Base-by-base conservation (phyloP, 2,113 vertebrate species). In the Megalops atlanticus region DNA sequence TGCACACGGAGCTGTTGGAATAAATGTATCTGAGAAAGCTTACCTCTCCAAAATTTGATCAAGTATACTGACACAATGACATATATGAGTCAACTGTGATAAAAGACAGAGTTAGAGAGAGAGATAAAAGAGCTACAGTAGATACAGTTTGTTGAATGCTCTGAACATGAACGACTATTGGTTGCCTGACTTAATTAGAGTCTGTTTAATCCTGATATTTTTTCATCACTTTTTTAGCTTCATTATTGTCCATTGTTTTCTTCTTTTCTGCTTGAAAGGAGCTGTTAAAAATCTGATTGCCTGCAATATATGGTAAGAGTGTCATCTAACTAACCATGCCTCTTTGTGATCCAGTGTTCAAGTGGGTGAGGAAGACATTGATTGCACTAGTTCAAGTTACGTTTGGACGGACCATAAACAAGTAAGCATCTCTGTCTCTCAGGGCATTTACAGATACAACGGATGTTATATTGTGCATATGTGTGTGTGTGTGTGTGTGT, bases 331-430 rank as follows among this genome's bases (percentile, higher is more conserved):
- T 70, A 18, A 58, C 40, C 15, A 78, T 76, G 12, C 43, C 81
- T 86, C 75, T 92, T 91, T 82, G 80, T 85, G 3, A 93, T 91
- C 43, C 83, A 99, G 98, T 99, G 98, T 99, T 99, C 90, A 99
- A 98, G 90, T 99, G 98, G 97, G 97, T 99, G 85, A 96, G 98
- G 89, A 99, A 98, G 94, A 99, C 98, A 31, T 94, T 99, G 86
- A 99, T 99, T 95, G 97, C 97, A 95, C 96, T 99, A 84, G 98
- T 99, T 90, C 98, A 99, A 92, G 95, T 98, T 91, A 99, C 98
- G 84, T 99, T 99, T 95, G 98, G 98, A 94, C 96, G 97, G 90
- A 99, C 98, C 80, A 99, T 99, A 90, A 99, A 99, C 95, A 99
- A 98, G 98, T 99, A 94, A 98, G 97, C 95, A 84, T 12, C 40